Percentiles rank a stretch among this genome's conserved stretches.
Evolutionary conservation across 2,888 invertebrate species (phyloP).

Genomic region (Helicoverpa assulta): DNA sequence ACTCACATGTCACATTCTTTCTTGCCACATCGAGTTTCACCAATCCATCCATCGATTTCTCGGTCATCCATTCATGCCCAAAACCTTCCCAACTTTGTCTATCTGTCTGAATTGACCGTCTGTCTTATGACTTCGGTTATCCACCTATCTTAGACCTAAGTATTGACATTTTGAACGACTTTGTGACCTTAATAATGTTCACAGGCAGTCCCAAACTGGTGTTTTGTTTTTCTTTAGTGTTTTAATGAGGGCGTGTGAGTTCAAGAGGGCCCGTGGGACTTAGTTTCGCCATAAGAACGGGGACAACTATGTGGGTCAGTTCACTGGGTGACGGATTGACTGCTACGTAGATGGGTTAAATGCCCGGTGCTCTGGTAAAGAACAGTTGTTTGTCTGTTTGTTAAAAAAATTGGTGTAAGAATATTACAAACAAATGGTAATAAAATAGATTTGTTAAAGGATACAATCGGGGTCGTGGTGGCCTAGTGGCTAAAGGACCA

Average conservation of each 20-base stretch:
- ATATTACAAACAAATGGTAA: no score
- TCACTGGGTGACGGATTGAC: neutral
- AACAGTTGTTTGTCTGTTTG: no score
- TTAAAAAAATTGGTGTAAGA: no score
- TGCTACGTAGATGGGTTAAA: neutral
- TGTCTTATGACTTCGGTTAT: neutral
- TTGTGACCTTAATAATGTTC: slow-evolving; percentile 11
- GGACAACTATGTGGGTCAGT: neutral
- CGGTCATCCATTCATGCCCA: no score
- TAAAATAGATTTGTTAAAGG: no score
- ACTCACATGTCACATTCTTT: no score
- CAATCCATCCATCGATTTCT: no score
- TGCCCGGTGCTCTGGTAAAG: no score
- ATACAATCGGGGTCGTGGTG: no score
- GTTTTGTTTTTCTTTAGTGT: neutral
- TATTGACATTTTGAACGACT: slow-evolving; percentile 20
- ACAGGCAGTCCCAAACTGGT: neutral
- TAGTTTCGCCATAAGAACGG: neutral
- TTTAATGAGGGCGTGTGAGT: neutral
- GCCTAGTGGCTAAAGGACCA: no score
- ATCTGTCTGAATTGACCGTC: neutral
- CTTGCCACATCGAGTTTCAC: no score
- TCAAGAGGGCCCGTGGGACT: neutral
- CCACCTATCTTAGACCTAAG: neutral
- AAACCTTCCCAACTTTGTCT: neutral